A percentile compares a stretch with the other conserved stretches of the same genome.
These are phyloP conservation scores for Aptenodytes patagonicus DNA, from an alignment of 2,113 vertebrate species.

Conservation along the genomic window DNA sequence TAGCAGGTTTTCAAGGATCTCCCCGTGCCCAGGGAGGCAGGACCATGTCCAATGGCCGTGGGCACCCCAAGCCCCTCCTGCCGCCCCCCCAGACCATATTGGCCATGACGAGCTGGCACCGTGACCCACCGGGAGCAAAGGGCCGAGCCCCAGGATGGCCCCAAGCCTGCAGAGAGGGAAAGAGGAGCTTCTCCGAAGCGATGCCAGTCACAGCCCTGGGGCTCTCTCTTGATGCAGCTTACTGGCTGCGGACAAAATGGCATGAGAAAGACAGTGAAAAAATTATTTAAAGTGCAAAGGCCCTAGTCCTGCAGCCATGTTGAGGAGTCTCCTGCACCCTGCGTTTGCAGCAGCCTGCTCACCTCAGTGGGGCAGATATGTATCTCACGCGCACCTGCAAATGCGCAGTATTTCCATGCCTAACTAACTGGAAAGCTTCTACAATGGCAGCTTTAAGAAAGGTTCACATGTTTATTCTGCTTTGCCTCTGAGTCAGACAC, in stretches of 20 bases:
- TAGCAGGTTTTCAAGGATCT: background rate
- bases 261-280: background rate
- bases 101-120: background rate
- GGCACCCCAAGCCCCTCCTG: background rate
- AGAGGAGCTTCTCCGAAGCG: background rate
- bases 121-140: background rate
- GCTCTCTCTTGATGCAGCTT: background rate
- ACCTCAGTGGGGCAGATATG: rapidly evolving
- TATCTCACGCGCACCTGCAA: background rate
- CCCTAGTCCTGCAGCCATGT: background rate
- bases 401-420: background rate
- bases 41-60: rapidly evolving
- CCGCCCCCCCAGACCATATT: background rate
- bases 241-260: background rate
- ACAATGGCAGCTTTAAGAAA: background rate
- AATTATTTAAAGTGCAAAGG: background rate
- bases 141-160: background rate
- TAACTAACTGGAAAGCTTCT: background rate
- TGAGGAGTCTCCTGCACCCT: background rate
- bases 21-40: background rate
- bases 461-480: background rate
- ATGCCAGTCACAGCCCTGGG: background rate
- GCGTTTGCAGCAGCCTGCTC: background rate
- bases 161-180: background rate
- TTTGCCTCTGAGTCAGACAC: background rate